These are phyloP conservation scores for Aulostomus chinensis DNA, from an alignment of 2,797 vertebrate genomes.

Conservation along the genomic window DNA sequence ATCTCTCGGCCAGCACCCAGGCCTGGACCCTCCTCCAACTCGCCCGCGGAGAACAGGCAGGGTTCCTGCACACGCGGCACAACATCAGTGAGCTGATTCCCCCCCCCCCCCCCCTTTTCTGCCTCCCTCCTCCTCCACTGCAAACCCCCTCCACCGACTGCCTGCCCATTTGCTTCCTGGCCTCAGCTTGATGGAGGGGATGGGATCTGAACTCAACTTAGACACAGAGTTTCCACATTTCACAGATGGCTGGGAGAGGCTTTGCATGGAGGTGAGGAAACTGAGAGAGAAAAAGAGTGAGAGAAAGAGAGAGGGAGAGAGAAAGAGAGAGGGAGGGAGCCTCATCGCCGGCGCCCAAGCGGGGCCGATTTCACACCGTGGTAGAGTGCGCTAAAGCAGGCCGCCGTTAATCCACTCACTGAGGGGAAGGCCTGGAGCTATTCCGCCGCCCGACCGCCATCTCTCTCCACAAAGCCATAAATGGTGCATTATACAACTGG, in stretches of 20 bases:
- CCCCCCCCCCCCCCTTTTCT: constrained; percentile 21
- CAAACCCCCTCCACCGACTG: constrained; percentile 55
- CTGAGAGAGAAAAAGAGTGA: constrained; percentile 50
- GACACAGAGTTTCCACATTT: constrained; percentile 86
- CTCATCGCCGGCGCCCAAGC: constrained; percentile 59
- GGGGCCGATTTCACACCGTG: constrained; percentile 82
- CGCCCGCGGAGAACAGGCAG: constrained; percentile 80
- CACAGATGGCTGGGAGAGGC: constrained; percentile 85
- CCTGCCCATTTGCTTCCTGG: constrained; percentile 78
- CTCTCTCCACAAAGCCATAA: constrained; percentile 79
- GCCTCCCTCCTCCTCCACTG: constrained; percentile 18
- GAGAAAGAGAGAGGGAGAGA: constrained; percentile 29
- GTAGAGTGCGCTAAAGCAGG: constrained; percentile 79
- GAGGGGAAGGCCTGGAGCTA: constrained; percentile 81
- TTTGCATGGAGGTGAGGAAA: constrained; percentile 80
- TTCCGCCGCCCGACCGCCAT: constrained; percentile 73
- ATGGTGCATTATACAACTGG: constrained; percentile 79
- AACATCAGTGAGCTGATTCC: constrained; percentile 78
- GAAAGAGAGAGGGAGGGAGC: constrained; percentile 48
- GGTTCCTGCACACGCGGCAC: constrained; percentile 80
- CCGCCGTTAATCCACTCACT: constrained; percentile 83
- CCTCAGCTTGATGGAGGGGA: constrained; percentile 74
- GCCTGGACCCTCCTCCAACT: constrained; percentile 80
- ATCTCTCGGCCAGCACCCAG: constrained; percentile 78
- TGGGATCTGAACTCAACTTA: constrained; percentile 85